phyloP scores from a whole-genome alignment of 2,113 vertebrate genomes.

The Cochlearius cochlearius region DNA sequence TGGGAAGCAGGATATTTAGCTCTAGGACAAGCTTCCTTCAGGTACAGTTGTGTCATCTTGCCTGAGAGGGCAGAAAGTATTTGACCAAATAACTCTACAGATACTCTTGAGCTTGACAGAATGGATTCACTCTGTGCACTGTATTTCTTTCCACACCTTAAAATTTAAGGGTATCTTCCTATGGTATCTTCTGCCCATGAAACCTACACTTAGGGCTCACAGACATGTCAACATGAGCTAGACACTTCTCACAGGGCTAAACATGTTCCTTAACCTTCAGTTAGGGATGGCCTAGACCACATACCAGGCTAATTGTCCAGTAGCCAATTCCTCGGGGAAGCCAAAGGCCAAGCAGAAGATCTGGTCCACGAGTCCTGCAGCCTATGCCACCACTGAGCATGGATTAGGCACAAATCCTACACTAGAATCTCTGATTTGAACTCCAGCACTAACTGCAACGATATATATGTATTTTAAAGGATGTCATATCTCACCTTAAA shows the following conservation, averaged over 20 bases:
- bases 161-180: neutral
- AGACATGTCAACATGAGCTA: neutral
- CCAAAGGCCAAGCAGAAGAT: neutral
- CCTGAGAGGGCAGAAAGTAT: neutral
- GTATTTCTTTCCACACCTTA: neutral
- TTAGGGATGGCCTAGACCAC: neutral
- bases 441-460: neutral
- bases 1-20: neutral
- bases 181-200: neutral
- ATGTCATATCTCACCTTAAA: neutral
- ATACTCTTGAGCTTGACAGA: neutral
- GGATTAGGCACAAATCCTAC: neutral
- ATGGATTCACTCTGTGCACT: neutral
- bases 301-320: neutral
- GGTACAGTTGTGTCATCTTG: neutral
- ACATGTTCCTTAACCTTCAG: neutral
- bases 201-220: neutral
- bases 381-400: neutral
- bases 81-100: neutral
- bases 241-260: neutral
- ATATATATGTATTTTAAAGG: neutral
- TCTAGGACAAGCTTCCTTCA: neutral
- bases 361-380: fast-evolving
- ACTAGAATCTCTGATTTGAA: neutral
- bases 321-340: neutral